Percentiles rank a stretch among this genome's conserved stretches.
Conservation (phyloP, 2,888 invertebrate genomes). For the Pelosia muscerda region DNA sequence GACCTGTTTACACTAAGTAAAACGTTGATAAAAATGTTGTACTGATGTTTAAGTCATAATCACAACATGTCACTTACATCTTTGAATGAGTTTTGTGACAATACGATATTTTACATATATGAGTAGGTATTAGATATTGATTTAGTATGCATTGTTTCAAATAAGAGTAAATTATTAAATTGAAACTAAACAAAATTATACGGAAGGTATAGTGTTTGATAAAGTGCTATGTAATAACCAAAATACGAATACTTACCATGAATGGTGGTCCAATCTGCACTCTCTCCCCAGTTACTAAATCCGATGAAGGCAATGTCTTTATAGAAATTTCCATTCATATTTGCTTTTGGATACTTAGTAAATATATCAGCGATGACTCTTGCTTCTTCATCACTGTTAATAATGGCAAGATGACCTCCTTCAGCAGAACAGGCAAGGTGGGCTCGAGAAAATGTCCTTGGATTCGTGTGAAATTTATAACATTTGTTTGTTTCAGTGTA, state of each 20-base stretch:
- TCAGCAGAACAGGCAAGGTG: slow-evolving; percentile 63
- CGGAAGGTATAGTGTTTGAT: no score
- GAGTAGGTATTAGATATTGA: no score
- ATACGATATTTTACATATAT: no score
- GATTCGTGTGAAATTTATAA: slow-evolving; percentile 64
- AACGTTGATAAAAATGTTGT: no score
- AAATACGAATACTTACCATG: slow-evolving; percentile 41
- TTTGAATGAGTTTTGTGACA: no score
- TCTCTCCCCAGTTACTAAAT: slow-evolving; percentile 55
- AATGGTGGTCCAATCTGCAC: slow-evolving; percentile 57
- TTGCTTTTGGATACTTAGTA: slow-evolving; percentile 34
- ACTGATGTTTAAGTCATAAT: no score
- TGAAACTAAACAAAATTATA: no score
- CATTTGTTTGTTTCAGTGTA: slow-evolving; percentile 59
- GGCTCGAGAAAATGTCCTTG: slow-evolving; percentile 59
- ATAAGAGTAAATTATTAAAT: no score
- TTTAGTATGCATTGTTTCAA: no score
- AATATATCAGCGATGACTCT: slow-evolving; percentile 47
- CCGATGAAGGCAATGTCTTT: slow-evolving; percentile 52
- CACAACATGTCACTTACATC: no score
- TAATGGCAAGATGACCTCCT: slow-evolving; percentile 60
- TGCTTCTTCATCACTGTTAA: slow-evolving; percentile 60
- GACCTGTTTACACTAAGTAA: no score
- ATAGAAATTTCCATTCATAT: slow-evolving; percentile 35
- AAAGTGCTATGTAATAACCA: no score